Evolutionary conservation across 1,140 invertebrate genomes (phyloP), one percentile per base, ranked within the genome.

Genomic region (Aphidius gifuensis): DNA sequence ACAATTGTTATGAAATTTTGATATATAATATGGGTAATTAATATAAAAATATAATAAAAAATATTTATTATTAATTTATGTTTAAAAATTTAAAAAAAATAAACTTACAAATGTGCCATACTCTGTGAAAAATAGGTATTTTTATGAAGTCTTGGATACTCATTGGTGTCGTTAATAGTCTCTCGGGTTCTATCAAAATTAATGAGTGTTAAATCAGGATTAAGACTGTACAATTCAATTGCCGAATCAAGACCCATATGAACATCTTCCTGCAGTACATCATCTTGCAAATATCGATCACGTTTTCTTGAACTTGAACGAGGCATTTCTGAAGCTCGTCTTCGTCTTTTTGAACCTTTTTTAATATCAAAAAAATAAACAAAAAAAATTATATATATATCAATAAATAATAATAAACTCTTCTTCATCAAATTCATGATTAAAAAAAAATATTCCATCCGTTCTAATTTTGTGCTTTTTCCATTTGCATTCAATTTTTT

Each of bases 101-200:
- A 50, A 40, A 76, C 77, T 80, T 62, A 80, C 79, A 80, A 66
- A 64, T 80, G 75, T 70, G 78, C 69, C 56, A 73, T 66, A 64
- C 72, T 79, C 68, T 78, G 74, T 40, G 77, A 74, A 68, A 78
- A 74, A 68, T 75, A 79, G 73, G 77, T 74, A 71, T 77, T 80
- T 71, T 68, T 76, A 71, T 80, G 74, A 64, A 80, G 68, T 67
- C 71, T 72, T 49, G 74, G 66, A 61, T 75, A 76, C 60, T 77
- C 74, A 69, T 66, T 73, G 55, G 70, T 68, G 53, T 78, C 73
- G 62, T 61, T 71, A 53, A 75, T 69, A 48, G 71, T 68, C 58
- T 79, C 75, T 50, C 76, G 71, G 38, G 68, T 58, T 42, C 71
- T 71, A 57, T 76, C 73, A 48, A 75, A 79, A 66, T 79, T 75